Evolutionary conservation across 1,140 invertebrate species (phyloP), one percentile per base, ranked within the genome.

Genomic region (Drosophila ercepeae): DNA sequence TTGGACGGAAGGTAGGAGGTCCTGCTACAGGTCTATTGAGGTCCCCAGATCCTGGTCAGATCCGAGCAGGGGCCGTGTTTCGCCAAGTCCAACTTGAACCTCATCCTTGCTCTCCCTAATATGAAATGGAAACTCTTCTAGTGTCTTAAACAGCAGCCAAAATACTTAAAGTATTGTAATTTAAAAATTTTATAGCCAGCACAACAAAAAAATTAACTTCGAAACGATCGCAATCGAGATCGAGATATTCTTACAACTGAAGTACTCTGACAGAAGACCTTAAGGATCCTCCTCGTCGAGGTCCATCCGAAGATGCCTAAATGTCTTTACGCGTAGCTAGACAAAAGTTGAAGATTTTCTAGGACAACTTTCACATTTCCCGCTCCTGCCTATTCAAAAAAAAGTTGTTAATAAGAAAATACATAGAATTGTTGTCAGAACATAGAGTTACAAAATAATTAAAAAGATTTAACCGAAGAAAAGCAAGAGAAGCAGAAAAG

Each of bases 121-220:
- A 52, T 16, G 46, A 48, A 67, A 65, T 44, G 36, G 27, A 69
- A 77, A 58, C 63, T 81, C 67, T 86, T 88, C 68, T 81, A 86
- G 81, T 86, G 81, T 86, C 81, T 86, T 86, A 84, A 81, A 86
- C 67, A 76, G 63, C 81, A 84, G 82, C 69, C 73, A 83, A 69
- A 69, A 60, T 86, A 84, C 79, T 79, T 79, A 48, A 84, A 76
- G 75, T 86, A 84, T 86, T 68, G 63, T 76, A 86, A 77, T 64
- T 74, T 84, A 86, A 65, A 53, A 57, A 58, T 63, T 77, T 83
- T 79, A 84, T 84, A 86, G 76, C 81, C 69, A 67, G 82, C 73
- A 76, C 81, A 76, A 67, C 45, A 64, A 60, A n/a, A 36, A 49
- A 11, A 32, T 27, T 8, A 27, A 27, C 27, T 27, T 27, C 50